phyloP scores from a whole-genome alignment of 2,888 invertebrate species.

The Lithosia quadra region DNA sequence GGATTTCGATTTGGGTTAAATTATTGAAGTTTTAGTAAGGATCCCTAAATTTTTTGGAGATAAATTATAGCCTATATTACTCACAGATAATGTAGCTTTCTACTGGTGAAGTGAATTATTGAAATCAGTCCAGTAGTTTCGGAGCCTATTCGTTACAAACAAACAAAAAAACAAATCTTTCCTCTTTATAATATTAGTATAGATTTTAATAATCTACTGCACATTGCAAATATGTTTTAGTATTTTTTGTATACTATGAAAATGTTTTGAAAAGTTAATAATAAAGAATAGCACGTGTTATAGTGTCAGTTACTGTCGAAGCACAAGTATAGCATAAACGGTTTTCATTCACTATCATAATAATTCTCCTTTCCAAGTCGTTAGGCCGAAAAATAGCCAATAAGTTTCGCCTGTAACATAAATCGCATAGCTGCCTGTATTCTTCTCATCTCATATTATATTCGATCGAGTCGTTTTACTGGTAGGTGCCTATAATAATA shows the following conservation, averaged over 20 bases:
- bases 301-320: background rate
- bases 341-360: background rate
- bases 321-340: background rate
- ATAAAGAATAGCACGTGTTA: background rate
- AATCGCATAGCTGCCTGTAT: background rate
- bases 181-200: no score
- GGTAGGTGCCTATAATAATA: background rate
- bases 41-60: no score
- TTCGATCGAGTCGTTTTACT: background rate
- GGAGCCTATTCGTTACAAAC: no score
- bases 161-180: no score
- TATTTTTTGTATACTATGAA: no score
- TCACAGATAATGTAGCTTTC: no score
- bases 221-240: no score
- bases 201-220: background rate
- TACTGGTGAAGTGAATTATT: no score
- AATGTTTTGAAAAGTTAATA: background rate
- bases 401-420: slow-evolving; percentile 4
- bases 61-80: no score
- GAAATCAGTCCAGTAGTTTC: no score
- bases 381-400: slow-evolving; percentile 3
- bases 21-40: no score
- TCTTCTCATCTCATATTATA: slow-evolving; percentile 2
- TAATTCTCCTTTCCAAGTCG: slow-evolving; percentile 3
- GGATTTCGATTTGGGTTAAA: no score